A percentile compares a stretch with the other conserved stretches of the same genome.
Evolutionary conservation across 2,888 invertebrate genomes (phyloP).

Genomic region (Pandemis heparana): DNA sequence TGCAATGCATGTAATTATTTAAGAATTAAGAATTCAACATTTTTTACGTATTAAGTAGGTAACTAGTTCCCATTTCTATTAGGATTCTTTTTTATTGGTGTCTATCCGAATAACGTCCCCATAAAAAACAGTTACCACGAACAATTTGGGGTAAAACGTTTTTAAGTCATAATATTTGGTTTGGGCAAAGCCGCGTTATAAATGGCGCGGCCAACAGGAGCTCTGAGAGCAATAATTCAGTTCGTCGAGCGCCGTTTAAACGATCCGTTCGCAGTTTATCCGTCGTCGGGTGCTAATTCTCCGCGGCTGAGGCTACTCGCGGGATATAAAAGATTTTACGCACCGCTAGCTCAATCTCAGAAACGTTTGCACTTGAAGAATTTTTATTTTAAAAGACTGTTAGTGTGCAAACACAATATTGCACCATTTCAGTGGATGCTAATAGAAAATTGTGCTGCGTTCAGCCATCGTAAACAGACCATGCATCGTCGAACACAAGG

Average conservation of each 20-base stretch:
- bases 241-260: constrained; percentile 64
- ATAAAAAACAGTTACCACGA: constrained; percentile 6
- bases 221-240: constrained; percentile 69
- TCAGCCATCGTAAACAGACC: constrained; percentile 19
- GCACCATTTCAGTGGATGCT: neutral
- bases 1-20: no score
- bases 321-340: constrained; percentile 56
- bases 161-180: constrained; percentile 40
- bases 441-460: constrained; percentile 9
- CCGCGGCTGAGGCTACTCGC: constrained; percentile 42
- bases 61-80: neutral
- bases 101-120: neutral
- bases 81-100: neutral
- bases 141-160: constrained; percentile 31
- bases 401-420: neutral
- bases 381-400: neutral
- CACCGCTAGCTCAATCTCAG: constrained; percentile 19
- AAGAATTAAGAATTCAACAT: no score
- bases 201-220: constrained; percentile 62
- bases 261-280: constrained; percentile 64
- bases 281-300: constrained; percentile 58
- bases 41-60: neutral
- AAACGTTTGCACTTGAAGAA: constrained; percentile 20
- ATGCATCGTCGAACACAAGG: constrained; percentile 24
- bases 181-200: constrained; percentile 56